Percentiles rank a stretch among this genome's conserved stretches.
Conservation (phyloP, 2,113 vertebrate species). For the Sisor rabdophorus region DNA sequence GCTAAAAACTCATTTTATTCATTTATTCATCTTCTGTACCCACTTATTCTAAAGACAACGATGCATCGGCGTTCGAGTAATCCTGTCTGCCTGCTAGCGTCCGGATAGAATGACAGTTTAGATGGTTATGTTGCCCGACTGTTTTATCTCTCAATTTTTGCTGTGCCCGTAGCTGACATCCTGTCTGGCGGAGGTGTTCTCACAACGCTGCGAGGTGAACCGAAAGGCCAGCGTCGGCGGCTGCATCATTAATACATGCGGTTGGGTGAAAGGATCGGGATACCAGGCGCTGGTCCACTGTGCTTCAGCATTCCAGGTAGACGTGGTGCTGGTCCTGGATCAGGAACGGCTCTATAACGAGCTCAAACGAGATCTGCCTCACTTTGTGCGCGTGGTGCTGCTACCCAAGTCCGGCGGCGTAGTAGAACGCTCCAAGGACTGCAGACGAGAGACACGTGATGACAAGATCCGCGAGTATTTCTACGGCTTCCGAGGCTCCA, state of each 20-base stretch:
- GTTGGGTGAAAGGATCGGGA: slow-evolving; percentile 96
- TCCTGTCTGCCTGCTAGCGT: background rate
- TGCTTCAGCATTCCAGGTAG: slow-evolving; percentile 94
- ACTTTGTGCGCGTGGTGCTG: slow-evolving; percentile 90
- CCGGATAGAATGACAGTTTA: background rate
- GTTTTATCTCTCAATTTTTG: background rate
- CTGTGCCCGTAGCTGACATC: slow-evolving; percentile 78
- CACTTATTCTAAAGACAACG: background rate
- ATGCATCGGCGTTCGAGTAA: background rate
- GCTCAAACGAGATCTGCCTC: slow-evolving; percentile 90
- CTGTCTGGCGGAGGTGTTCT: slow-evolving; percentile 89
- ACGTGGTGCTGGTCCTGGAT: slow-evolving; percentile 94
- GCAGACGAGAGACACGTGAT: slow-evolving; percentile 84
- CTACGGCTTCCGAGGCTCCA: slow-evolving; percentile 86
- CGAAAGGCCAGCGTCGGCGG: slow-evolving; percentile 89
- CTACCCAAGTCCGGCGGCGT: slow-evolving; percentile 92
- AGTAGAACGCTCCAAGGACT: slow-evolving; percentile 94
- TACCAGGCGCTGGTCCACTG: slow-evolving; percentile 96
- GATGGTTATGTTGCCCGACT: background rate
- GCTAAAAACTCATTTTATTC: too few relatives aligned
- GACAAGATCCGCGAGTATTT: slow-evolving; percentile 96
- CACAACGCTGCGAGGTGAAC: slow-evolving; percentile 93
- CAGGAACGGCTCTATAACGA: slow-evolving; percentile 97
- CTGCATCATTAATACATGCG: slow-evolving; percentile 96
- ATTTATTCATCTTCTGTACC: too few relatives aligned